A percentile compares a stretch with the other conserved stretches of the same genome.
Evolutionary conservation across 2,888 invertebrate species (phyloP).

Genomic region (Agrilus mali): DNA sequence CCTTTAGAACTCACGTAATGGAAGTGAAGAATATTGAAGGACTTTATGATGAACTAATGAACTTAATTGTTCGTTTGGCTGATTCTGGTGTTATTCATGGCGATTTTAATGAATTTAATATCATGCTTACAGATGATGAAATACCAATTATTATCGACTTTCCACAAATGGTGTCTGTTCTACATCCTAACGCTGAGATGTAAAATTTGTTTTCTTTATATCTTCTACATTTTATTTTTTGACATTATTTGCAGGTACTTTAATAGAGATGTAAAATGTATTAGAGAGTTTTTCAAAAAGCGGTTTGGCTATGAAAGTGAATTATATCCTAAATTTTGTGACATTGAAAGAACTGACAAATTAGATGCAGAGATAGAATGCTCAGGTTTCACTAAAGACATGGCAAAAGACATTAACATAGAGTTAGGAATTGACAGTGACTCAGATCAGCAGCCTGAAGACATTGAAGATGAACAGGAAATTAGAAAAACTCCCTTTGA

Average conservation of each 20-base stretch:
- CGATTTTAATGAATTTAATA: slow-evolving; percentile 98
- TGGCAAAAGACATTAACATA: slow-evolving; percentile 55
- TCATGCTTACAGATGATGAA: slow-evolving; percentile 72
- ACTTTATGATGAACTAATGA: slow-evolving; percentile 90
- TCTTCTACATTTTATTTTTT: neutral
- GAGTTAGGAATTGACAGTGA: slow-evolving; percentile 43
- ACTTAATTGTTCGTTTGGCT: slow-evolving; percentile 78
- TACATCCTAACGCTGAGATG: slow-evolving; percentile 83
- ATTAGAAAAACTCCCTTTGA: neutral
- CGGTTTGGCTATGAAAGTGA: slow-evolving; percentile 84
- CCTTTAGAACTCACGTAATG: slow-evolving; percentile 42
- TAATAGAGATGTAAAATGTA: slow-evolving; percentile 87
- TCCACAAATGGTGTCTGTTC: slow-evolving; percentile 97
- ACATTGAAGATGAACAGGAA: slow-evolving; percentile 13
- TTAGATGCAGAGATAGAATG: slow-evolving; percentile 84
- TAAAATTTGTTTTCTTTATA: slow-evolving; percentile 30
- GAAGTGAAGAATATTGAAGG: slow-evolving; percentile 56
- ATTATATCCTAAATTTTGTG: slow-evolving; percentile 61
- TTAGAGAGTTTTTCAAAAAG: slow-evolving; percentile 80
- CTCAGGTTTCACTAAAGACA: slow-evolving; percentile 75
- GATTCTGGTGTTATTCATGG: slow-evolving; percentile 96
- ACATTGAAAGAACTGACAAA: slow-evolving; percentile 63
- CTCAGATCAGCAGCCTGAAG: slow-evolving; percentile 24
- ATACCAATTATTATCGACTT: slow-evolving; percentile 90
- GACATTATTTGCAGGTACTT: slow-evolving; percentile 54